A percentile compares a stretch with the other conserved stretches of the same genome.
Evolutionary conservation across 2,888 invertebrate genomes (phyloP).

Genomic region (Phengaris arion): DNA sequence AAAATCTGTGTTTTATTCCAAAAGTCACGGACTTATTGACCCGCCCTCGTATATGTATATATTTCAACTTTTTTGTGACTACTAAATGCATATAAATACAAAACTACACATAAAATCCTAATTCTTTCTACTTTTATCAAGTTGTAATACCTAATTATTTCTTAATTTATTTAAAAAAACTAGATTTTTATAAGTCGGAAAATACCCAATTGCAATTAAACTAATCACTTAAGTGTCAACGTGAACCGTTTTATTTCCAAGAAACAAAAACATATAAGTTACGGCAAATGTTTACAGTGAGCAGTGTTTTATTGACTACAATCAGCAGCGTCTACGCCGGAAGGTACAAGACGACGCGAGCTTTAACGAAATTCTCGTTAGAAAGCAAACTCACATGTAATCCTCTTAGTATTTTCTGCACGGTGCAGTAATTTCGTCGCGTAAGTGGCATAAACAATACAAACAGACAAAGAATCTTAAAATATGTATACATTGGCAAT

Average conservation of each 20-base stretch:
- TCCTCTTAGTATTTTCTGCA: slow-evolving; percentile 39
- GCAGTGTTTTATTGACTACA: slow-evolving; percentile 28
- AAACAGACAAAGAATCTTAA: slow-evolving; percentile 38
- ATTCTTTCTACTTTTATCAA: too few species aligned
- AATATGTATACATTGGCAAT: slow-evolving; percentile 38
- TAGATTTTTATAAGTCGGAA: too few species aligned
- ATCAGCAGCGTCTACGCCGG: slow-evolving; percentile 28
- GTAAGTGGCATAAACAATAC: slow-evolving; percentile 40
- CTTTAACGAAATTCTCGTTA: slow-evolving; percentile 32
- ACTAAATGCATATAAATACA: too few species aligned
- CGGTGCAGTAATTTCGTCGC: slow-evolving; percentile 39
- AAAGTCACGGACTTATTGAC: too few species aligned
- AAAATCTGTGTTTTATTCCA: too few species aligned
- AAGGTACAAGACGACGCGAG: slow-evolving; percentile 26
- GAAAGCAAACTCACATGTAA: slow-evolving; percentile 35
- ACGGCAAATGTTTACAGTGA: slow-evolving; percentile 11
- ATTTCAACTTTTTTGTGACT: too few species aligned
- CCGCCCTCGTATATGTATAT: too few species aligned
- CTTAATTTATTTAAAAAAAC: too few species aligned
- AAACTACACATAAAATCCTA: too few species aligned
- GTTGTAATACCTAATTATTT: too few species aligned
- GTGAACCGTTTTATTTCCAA: neutral
- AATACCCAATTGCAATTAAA: too few species aligned
- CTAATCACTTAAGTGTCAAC: neutral
- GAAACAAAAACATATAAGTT: slow-evolving; percentile 12